phyloP scores from a whole-genome alignment of 2,888 invertebrate species.

The Hirudinaria manillensis region DNA sequence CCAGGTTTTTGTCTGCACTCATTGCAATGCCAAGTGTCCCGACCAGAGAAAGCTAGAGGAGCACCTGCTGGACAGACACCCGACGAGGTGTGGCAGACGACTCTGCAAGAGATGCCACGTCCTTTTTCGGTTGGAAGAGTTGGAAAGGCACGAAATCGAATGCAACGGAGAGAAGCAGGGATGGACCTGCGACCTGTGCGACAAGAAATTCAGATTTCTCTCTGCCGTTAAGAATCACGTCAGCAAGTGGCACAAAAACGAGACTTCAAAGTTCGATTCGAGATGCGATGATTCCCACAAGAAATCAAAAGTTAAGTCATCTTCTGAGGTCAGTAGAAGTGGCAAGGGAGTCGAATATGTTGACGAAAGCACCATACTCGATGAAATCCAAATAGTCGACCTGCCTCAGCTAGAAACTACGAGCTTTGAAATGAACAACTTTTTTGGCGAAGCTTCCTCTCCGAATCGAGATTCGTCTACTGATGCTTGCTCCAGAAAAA shows the following conservation, averaged over 20 bases:
- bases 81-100: constrained; percentile 47
- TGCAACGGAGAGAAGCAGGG: constrained; percentile 47
- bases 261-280: neutral
- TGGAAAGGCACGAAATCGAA: constrained; percentile 46
- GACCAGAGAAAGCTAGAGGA: constrained; percentile 44
- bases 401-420: constrained; percentile 4
- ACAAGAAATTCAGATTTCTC: constrained; percentile 49
- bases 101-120: constrained; percentile 48
- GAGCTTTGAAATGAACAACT: neutral
- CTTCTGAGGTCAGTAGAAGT: neutral
- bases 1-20: constrained; percentile 47
- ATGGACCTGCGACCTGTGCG: constrained; percentile 48
- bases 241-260: constrained; percentile 25
- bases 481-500: constrained; percentile 39
- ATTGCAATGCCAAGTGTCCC: constrained; percentile 45
- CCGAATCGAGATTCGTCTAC: constrained; percentile 43
- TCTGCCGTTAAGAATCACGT: constrained; percentile 46
- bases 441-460: neutral
- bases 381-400: constrained; percentile 8
- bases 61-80: constrained; percentile 46
- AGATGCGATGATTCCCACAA: neutral
- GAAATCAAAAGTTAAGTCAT: neutral
- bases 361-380: neutral
- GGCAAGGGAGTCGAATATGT: constrained; percentile 11
- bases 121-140: constrained; percentile 27